Percentiles rank a stretch among this genome's conserved stretches.
Conservation (phyloP, 2,888 invertebrate species). For the Linnaemya tessellans region DNA sequence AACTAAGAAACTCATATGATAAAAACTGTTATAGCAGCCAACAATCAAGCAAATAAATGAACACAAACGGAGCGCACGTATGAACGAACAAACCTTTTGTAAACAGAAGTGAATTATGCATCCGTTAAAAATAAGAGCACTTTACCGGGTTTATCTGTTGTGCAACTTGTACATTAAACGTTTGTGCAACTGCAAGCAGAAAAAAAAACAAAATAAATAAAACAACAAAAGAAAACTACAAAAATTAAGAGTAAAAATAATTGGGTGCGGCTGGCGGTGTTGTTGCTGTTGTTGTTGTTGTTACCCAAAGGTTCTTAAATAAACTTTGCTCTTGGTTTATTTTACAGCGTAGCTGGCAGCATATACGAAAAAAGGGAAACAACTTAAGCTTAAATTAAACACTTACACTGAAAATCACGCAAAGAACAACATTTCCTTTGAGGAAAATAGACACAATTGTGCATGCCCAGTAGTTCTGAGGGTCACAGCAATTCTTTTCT, state of each 20-base stretch:
- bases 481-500: neutral
- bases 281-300: too few relatives aligned
- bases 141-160: constrained; percentile 17
- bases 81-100: constrained; percentile 44
- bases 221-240: constrained; percentile 2
- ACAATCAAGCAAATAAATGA: constrained; percentile 4
- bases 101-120: constrained; percentile 51
- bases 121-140: constrained; percentile 31
- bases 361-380: neutral
- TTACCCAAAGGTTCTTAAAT: constrained; percentile 40
- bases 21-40: constrained; percentile 9
- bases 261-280: constrained; percentile 51
- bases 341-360: constrained; percentile 11
- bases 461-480: constrained; percentile 21
- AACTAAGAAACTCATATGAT: constrained; percentile 1
- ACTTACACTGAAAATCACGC: neutral
- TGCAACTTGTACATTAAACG: constrained; percentile 30
- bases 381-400: neutral
- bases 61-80: too few relatives aligned
- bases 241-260: constrained; percentile 49
- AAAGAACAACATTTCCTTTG: neutral
- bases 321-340: constrained; percentile 44
- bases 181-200: neutral
- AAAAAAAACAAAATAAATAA: neutral
- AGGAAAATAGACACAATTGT: neutral